These are phyloP conservation scores for Dryobates pubescens DNA, from an alignment of 2,797 vertebrate genomes.

Conservation along the genomic window DNA sequence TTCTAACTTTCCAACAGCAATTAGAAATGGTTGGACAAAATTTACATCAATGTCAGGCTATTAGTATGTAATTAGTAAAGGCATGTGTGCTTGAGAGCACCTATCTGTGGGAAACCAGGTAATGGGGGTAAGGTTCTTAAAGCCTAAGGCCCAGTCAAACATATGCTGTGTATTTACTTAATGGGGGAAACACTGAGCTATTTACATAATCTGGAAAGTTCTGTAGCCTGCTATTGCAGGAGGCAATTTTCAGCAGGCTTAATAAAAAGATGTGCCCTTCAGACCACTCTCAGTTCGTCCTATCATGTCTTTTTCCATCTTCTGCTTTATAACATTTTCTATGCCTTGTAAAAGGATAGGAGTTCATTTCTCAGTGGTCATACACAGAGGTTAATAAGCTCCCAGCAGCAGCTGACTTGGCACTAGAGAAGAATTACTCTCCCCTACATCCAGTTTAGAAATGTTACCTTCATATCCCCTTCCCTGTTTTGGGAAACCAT, in stretches of 20 bases:
- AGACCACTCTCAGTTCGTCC: constrained; percentile 37
- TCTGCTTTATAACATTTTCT: constrained; percentile 43
- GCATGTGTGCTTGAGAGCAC: not conserved
- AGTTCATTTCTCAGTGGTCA: constrained; percentile 50
- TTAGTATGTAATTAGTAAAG: not conserved
- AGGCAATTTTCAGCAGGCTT: not conserved
- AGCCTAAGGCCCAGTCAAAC: not conserved
- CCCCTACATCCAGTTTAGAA: not conserved
- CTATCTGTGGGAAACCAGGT: not conserved
- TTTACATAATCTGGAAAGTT: constrained; percentile 1
- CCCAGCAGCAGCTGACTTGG: constrained; percentile 57
- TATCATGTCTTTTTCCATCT: constrained; percentile 56
- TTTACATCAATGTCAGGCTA: not conserved
- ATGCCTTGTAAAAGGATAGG: constrained; percentile 53
- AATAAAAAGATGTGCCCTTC: constrained; percentile 49
- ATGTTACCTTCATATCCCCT: constrained; percentile 52
- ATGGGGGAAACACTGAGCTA: not conserved
- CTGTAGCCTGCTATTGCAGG: not conserved
- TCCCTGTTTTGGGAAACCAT: not conserved
- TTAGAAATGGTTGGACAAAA: not conserved
- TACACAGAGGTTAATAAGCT: constrained; percentile 61
- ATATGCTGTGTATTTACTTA: not conserved
- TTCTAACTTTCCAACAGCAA: not conserved
- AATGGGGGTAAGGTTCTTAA: not conserved
- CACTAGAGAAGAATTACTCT: constrained; percentile 46